Evolutionary conservation across 2,888 invertebrate genomes (phyloP), one percentile per base, ranked within the genome.

Genomic region (Calephelis perditalis): DNA sequence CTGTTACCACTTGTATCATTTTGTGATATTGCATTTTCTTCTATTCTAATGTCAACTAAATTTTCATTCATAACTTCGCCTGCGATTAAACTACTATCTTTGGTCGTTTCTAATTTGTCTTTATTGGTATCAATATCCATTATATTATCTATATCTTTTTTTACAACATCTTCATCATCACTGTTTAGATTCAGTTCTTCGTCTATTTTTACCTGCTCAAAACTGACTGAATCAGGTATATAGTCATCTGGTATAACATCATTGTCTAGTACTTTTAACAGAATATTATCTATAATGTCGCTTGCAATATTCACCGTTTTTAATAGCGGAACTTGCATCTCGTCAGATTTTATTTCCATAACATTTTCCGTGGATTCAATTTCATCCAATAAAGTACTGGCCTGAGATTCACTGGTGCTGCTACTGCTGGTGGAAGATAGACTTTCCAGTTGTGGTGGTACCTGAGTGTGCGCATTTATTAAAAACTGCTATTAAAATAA

Each of bases 111-210:
- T 40, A 40, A 40, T 6, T 40, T 40, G 6, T 40, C 7, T 7
- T 40, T 8, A 40, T 40, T 7, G 40, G 4, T 40, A 40, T 35
- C 9, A 26, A 6, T 49, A 26, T 35, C 11, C 9, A 26, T 15
- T 49, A 15, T 6, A 49, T 9, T n/a, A 47, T 49, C 47, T 36
- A 12, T 40, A 40, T 49, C 40, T 49, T 15, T 47, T 45, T 35
- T 46, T 45, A 35, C 52, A 52, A 49, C 12, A 11, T 59, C 59
- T 15, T 59, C 61, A 59, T 64, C 59, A 6, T 5, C 8, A 6
- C 26, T 11, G 11, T 15, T 26, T 15, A 26, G 26, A 49, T 3
- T 7, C n/a, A 36, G 52, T 36, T 54, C 7, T 8, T 54, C 11
- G 7, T 35, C 36, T 54, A n/a, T 35, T 1, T 54, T 11, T 54